phyloP scores from a whole-genome alignment of 2,113 vertebrate genomes.

The Plecturocebus donacophilus region DNA sequence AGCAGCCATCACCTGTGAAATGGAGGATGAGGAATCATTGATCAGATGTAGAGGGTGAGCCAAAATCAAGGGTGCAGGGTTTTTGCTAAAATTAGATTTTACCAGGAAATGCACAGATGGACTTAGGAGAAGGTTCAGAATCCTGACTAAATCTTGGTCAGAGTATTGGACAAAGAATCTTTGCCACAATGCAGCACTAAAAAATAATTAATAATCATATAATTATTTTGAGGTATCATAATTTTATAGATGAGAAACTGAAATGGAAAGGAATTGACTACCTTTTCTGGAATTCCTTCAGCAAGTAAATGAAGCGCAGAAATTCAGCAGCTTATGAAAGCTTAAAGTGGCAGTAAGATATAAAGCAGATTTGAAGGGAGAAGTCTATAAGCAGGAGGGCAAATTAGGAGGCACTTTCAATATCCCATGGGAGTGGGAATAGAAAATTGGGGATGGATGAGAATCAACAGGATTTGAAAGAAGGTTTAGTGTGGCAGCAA shows the following conservation, averaged over 20 bases:
- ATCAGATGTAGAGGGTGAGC: background rate
- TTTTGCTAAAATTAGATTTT: background rate
- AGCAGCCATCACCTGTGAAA: no score
- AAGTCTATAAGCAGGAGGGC: background rate
- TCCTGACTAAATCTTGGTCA: background rate
- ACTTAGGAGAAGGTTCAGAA: background rate
- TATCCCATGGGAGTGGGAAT: background rate
- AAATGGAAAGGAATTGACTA: background rate
- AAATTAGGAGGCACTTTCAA: background rate
- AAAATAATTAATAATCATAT: background rate
- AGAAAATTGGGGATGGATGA: background rate
- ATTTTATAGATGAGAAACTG: conserved; percentile 6
- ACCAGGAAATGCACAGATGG: background rate
- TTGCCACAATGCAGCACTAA: background rate
- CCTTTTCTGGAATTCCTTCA: background rate
- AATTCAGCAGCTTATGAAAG: background rate
- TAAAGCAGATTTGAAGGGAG: background rate
- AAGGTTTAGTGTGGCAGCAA: background rate
- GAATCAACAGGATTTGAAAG: background rate
- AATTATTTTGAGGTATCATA: background rate
- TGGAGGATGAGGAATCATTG: background rate
- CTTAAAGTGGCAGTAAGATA: background rate
- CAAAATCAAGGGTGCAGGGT: no score
- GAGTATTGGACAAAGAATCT: background rate
- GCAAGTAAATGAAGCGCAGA: background rate